These are phyloP conservation scores for Smutsia gigantea DNA, from an alignment of 2,797 vertebrate genomes.

Conservation along the genomic window DNA sequence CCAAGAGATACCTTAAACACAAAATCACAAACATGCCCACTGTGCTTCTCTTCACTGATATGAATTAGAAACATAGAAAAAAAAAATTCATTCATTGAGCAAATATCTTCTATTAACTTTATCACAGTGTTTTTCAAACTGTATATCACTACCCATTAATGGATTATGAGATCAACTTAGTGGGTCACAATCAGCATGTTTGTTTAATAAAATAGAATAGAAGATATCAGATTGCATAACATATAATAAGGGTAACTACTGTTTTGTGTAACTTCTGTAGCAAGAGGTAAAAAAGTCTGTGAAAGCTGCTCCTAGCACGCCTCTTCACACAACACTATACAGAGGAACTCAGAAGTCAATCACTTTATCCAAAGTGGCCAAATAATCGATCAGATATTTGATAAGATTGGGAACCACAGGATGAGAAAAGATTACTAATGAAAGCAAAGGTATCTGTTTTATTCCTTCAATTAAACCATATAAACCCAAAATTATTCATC, in stretches of 20 bases:
- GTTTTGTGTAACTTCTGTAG: constrained; percentile 20
- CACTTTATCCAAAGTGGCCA: constrained; percentile 24
- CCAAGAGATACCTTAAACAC: neutral
- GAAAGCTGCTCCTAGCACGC: neutral
- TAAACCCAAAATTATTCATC: constrained; percentile 5
- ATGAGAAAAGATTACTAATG: neutral
- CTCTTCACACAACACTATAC: neutral
- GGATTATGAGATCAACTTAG: neutral
- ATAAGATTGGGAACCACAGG: neutral
- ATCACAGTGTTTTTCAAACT: constrained; percentile 34
- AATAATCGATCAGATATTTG: neutral
- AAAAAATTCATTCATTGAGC: neutral
- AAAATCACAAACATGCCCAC: constrained; percentile 23
- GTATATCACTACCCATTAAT: neutral
- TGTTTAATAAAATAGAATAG: constrained; percentile 20
- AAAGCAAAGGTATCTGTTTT: neutral
- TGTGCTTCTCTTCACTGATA: constrained; percentile 1
- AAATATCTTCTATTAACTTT: constrained; percentile 26
- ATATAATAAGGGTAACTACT: constrained; percentile 4
- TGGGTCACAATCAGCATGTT: neutral
- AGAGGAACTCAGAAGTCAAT: constrained; percentile 2
- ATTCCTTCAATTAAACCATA: neutral
- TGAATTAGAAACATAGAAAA: neutral
- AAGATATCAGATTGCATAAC: neutral
- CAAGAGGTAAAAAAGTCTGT: constrained; percentile 1